Base-by-base conservation (phyloP, 1,140 invertebrate species). In the Pissodes strobi region DNA sequence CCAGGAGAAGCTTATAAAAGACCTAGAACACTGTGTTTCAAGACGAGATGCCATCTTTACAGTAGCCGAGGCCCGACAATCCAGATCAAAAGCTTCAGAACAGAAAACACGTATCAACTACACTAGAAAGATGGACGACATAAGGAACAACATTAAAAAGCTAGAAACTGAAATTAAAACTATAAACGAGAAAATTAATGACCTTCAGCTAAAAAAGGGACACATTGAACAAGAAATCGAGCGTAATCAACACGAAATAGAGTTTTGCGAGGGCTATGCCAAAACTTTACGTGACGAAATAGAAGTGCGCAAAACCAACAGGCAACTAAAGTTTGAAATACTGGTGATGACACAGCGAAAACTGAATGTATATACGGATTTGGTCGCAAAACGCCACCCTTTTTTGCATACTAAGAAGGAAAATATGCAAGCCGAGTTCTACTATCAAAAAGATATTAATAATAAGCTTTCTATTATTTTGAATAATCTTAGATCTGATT, bases 1-100 rank as follows among this genome's bases (percentile, higher is more conserved):
- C 0, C 87, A 90, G 63, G 88, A 91, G 64, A 91, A 88, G 74
- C 76, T 93, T 10, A 83, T 90, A 2, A 81, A 84, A 23, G 91
- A 93, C 72, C 80, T 93, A 76, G 89, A 92, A 39, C 81, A 87
- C 69, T 89, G 89, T 69, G 84, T 93, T 10, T 83, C 83, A 13
- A 82, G 88, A 64, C 81, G 91, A 38, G 90, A 90, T 41, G 79
- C 82, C 48, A 88, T 90, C 46, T 79, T 87, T 45, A 81, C 85
- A 19, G 75, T 77, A 57, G 83, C 86, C 1, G 79, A 83, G 27
- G 81, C 82, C 1, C 82, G 82, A 49, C 81, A 87, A 53, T 85
- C 84, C 45, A 78, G 77, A 6, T 68, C 73, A n/a, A 70, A 70
- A 57, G 48, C 39, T 12, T 66, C 46, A 13, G 57, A 55, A 22